Conservation (phyloP, 2,888 invertebrate species). For the Euplagia quadripunctaria region DNA sequence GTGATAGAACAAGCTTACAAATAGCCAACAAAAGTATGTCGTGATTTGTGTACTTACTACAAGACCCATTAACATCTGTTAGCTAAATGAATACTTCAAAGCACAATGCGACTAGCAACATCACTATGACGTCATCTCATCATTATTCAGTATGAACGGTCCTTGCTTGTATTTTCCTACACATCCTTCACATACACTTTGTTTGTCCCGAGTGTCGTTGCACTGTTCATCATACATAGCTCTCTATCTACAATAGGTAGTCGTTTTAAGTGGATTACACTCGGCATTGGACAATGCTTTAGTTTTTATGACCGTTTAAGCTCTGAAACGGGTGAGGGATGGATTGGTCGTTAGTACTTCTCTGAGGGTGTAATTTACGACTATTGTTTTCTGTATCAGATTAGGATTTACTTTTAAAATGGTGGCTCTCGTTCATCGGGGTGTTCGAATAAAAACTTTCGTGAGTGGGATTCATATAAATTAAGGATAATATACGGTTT, state of each 20-base stretch:
- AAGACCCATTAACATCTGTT: conserved; percentile 49
- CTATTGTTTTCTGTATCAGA: conserved; percentile 58
- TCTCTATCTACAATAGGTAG: conserved; percentile 59
- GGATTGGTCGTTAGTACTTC: conserved; percentile 67
- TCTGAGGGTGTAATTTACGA: conserved; percentile 66
- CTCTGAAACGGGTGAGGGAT: conserved; percentile 62
- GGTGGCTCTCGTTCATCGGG: conserved; percentile 14
- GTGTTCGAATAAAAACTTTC: background rate
- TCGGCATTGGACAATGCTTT: conserved; percentile 70
- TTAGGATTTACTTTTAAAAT: conserved; percentile 34
- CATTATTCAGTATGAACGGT: conserved; percentile 60
- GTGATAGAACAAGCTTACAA: background rate
- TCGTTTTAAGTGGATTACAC: conserved; percentile 73
- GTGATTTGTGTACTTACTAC: conserved; percentile 36
- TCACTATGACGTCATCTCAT: conserved; percentile 55
- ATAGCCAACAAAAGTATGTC: conserved; percentile 5
- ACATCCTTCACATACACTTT: conserved; percentile 49
- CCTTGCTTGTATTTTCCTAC: conserved; percentile 54
- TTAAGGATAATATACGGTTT: too few relatives aligned
- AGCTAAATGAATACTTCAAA: conserved; percentile 56
- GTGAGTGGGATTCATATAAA: too few relatives aligned
- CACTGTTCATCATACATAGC: conserved; percentile 62
- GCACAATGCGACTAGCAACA: conserved; percentile 47
- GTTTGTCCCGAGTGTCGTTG: conserved; percentile 61
- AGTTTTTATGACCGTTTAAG: conserved; percentile 73